Base-by-base conservation (phyloP, 2,797 vertebrate species). In the Xiphorhynchus erythropygius region DNA sequence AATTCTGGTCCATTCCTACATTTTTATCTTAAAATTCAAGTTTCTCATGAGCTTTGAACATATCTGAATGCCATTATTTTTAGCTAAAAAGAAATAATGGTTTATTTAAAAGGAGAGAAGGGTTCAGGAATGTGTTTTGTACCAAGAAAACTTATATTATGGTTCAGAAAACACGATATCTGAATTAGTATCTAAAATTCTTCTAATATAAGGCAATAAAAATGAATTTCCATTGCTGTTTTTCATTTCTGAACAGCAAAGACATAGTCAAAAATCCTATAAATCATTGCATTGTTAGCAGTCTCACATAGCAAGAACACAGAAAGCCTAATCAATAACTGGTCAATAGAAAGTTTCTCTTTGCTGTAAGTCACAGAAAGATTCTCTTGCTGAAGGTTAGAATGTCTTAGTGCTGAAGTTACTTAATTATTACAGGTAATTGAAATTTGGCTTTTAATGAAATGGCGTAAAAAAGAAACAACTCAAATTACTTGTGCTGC, bases 341-440 rank as follows among this genome's bases (percentile, higher is more conserved):
- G 44, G 11, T 94, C 91, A 69, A 93, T 87, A 89, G 46, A 78
- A 94, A 95, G 27, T n/a, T 92, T 50, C 63, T 77, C 57, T 86
- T 63, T 89, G 15, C 46, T 71, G 13, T n/a, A 39, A 46, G 49
- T 68, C 9, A 3, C 18, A 78, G 60, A 59, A 78, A 3, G 5
- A 49, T 91, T 94, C 50, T 19, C 41, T 87, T 89, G n/a, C 52
- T 79, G 86, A 95, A 56, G 16, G 39, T 92, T 82, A 78, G 37
- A 85, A 42, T 9, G 10, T 22, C 35, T 90, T 83, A 23, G 8
- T 60, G 39, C 24, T 67, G 49, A 90, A 84, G 21, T 33, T 84
- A 56, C 44, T 89, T 93, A 82, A 90, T 96, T 95, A 86, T 88
- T 74, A 53, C 60, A 30, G 4, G 56, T 69, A 71, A 94, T 79